These are phyloP conservation scores for Cossypha heuglini DNA, from an alignment of 2,797 vertebrate genomes.

Conservation along the genomic window DNA sequence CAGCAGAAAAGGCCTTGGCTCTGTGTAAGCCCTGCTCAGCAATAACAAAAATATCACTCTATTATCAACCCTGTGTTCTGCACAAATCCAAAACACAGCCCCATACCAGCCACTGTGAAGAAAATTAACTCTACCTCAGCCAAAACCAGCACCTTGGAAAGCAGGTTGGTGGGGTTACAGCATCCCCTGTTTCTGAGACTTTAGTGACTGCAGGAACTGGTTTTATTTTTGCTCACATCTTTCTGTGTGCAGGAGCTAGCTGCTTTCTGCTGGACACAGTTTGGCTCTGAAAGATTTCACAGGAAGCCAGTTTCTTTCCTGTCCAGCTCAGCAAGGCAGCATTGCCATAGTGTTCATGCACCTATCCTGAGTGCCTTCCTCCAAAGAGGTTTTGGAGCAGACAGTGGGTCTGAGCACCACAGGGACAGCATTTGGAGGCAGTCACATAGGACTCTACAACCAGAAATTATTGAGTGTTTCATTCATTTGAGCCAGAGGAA, in stretches of 20 bases:
- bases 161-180: accelerated
- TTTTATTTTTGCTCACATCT: not conserved
- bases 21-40: not conserved
- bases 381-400: accelerated
- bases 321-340: not conserved
- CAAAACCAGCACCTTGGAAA: not conserved
- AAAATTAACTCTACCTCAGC: not conserved
- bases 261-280: not conserved
- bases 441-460: accelerated
- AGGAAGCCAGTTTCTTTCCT: not conserved
- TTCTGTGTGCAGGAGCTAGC: not conserved
- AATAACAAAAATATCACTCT: accelerated
- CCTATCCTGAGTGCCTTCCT: not conserved
- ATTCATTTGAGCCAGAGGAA: not conserved
- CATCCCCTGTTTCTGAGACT: not conserved
- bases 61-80: not conserved
- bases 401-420: accelerated
- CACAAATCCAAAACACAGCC: not conserved
- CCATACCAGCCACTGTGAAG: not conserved
- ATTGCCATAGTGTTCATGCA: not conserved
- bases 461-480: not conserved
- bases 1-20: not conserved
- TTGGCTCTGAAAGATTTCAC: not conserved
- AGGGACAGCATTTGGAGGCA: accelerated
- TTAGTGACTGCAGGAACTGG: not conserved